Evolutionary conservation across 2,113 vertebrate genomes (phyloP), one percentile per base, ranked within the genome.

Genomic region (Phylloscopus trochiloides): DNA sequence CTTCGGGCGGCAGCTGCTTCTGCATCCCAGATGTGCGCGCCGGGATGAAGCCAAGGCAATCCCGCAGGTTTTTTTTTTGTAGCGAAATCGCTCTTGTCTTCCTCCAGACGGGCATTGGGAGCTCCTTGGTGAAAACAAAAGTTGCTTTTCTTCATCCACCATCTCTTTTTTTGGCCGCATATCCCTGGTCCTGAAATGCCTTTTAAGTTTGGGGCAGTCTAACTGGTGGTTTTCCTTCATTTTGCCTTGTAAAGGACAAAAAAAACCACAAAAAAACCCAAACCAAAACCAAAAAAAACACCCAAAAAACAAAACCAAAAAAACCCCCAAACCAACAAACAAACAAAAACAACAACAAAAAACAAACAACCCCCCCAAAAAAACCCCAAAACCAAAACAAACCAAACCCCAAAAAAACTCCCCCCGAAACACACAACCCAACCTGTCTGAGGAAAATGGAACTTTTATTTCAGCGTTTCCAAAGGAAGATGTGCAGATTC

Each of bases 161-260:
- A 5, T 5, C 6, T 26, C 29, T 42, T 13, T 22, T 62, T 63
- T 74, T 17, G 2, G 0, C 8, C 29, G 19, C 17, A 0, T 16
- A 29, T 45, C 13, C 14, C 25, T 7, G 18, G 4, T 54, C 3
- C 61, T 63, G 74, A 63, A 71, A 67, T 16, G 5, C 5, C 1
- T 45, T 38, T 21, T 22, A 19, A 13, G 26, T 8, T 29, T n/a
- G 17, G 9, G 36, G 2, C 16, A 4, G 21, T 59, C 36, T 16
- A 17, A 6, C 3, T 6, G 24, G 2, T 40, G 8, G 7, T 2
- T 57, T 84, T 40, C 17, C 47, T 55, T 58, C 12, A 1, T 55
- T 59, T 59, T 14, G 16, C 19, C 40, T 51, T 26, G 22, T 14
- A 42, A 19, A 36, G 26, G 21, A 29, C 2, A 25, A 10, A 19